Evolutionary conservation across 2,888 invertebrate genomes (phyloP).

Genomic region (Panopea generosa): DNA sequence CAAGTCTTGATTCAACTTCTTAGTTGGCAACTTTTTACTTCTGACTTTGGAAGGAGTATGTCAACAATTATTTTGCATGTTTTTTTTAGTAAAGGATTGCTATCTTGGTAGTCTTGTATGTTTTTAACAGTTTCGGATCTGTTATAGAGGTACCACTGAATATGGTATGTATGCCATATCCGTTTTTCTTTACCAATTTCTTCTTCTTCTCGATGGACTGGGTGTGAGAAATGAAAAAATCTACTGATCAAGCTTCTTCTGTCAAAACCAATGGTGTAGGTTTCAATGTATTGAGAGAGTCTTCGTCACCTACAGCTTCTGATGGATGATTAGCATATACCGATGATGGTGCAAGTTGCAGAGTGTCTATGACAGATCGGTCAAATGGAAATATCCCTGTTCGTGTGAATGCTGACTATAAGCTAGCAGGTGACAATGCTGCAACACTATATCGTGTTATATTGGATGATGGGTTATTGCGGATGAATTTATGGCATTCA

Average conservation of each 20-base stretch:
- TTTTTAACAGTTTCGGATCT: not conserved
- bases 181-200: not conserved
- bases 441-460: constrained; percentile 5
- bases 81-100: not conserved
- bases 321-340: constrained; percentile 10
- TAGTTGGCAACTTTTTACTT: not conserved
- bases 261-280: no score
- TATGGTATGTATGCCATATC: no score
- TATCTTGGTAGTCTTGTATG: not conserved
- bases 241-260: not conserved
- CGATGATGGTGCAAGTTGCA: not conserved
- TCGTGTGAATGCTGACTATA: constrained; percentile 3
- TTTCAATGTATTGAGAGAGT: constrained; percentile 20
- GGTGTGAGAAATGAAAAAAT: not conserved
- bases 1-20: not conserved
- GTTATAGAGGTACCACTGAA: constrained; percentile 14
- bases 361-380: not conserved
- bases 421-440: not conserved
- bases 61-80: not conserved
- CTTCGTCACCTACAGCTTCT: not conserved
- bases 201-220: constrained; percentile 1
- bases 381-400: not conserved
- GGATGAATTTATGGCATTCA: constrained; percentile 25
- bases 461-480: constrained; percentile 25
- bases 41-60: no score